Conservation (phyloP, 2,888 invertebrate genomes). For the Plebejus anna region DNA sequence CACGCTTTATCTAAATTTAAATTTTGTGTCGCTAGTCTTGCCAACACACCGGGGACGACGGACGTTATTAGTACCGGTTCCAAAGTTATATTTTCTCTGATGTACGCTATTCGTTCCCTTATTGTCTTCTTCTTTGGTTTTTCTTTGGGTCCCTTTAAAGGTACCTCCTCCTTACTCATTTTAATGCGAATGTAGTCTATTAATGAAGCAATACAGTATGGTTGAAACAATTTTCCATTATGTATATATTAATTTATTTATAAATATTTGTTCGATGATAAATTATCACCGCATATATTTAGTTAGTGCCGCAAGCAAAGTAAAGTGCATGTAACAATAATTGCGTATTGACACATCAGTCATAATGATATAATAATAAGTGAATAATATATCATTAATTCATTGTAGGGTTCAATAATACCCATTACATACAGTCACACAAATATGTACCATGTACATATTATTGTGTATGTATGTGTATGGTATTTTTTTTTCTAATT, state of each 20-base stretch:
- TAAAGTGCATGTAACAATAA: conserved; percentile 12
- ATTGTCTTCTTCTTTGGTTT: conserved; percentile 53
- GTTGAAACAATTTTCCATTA: conserved; percentile 30
- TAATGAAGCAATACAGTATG: conserved; percentile 30
- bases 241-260: conserved; percentile 14
- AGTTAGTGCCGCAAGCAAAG: conserved; percentile 27
- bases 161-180: conserved; percentile 59
- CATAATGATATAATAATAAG: not conserved
- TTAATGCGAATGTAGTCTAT: conserved; percentile 32
- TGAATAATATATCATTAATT: not conserved
- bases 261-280: conserved; percentile 33
- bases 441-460: too few species aligned
- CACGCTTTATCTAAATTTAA: conserved; percentile 92
- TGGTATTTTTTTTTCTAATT: too few species aligned
- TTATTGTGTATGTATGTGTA: too few species aligned
- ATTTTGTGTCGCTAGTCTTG: conserved; percentile 89
- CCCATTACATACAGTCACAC: too few species aligned
- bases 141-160: conserved; percentile 47
- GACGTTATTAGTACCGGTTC: conserved; percentile 83
- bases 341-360: conserved; percentile 19
- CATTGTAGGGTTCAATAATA: too few species aligned
- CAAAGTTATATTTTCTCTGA: conserved; percentile 81
- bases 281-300: conserved; percentile 32
- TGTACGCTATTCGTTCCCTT: conserved; percentile 63
- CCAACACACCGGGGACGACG: conserved; percentile 81